These are phyloP conservation scores for Anarrhichthys ocellatus DNA, from an alignment of 2,113 vertebrate species.

Conservation along the genomic window DNA sequence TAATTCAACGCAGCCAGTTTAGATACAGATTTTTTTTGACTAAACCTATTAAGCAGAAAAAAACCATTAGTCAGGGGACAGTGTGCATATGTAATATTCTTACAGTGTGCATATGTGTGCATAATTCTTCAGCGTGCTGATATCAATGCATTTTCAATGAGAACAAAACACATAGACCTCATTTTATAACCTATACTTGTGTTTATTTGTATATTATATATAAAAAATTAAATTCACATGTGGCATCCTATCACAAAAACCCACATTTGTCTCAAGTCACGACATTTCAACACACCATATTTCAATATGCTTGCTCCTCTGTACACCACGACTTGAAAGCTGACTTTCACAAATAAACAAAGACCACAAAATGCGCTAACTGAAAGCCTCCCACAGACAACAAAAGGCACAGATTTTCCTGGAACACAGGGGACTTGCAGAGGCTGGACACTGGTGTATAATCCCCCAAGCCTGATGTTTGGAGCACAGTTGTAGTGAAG, in stretches of 20 bases:
- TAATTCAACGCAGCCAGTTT: slow-evolving; percentile 78
- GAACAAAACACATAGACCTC: background rate
- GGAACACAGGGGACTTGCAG: slow-evolving; percentile 47
- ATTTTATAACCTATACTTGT: background rate
- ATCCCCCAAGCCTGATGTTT: slow-evolving; percentile 64
- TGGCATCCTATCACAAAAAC: slow-evolving; percentile 25
- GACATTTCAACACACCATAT: slow-evolving; percentile 47
- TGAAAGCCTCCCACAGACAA: slow-evolving; percentile 62
- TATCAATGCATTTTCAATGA: background rate
- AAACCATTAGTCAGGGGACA: slow-evolving; percentile 35
- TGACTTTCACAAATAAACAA: slow-evolving; percentile 65
- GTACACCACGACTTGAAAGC: slow-evolving; percentile 53
- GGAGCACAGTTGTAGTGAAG: slow-evolving; percentile 54
- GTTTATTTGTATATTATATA: slow-evolving; percentile 29
- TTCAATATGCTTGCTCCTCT: slow-evolving; percentile 38
- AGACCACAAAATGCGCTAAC: slow-evolving; percentile 44
- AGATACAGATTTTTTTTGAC: slow-evolving; percentile 64
- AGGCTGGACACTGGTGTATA: slow-evolving; percentile 56
- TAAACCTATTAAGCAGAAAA: slow-evolving; percentile 58
- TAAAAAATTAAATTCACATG: slow-evolving; percentile 9
- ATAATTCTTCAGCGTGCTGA: background rate
- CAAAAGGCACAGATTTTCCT: slow-evolving; percentile 69
- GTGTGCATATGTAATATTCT: too few relatives aligned
- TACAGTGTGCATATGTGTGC: too few relatives aligned
- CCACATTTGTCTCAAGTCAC: slow-evolving; percentile 23